Percentiles rank a stretch among this genome's conserved stretches.
Conservation (phyloP, 2,113 vertebrate species). For the Trogon surrucura region DNA sequence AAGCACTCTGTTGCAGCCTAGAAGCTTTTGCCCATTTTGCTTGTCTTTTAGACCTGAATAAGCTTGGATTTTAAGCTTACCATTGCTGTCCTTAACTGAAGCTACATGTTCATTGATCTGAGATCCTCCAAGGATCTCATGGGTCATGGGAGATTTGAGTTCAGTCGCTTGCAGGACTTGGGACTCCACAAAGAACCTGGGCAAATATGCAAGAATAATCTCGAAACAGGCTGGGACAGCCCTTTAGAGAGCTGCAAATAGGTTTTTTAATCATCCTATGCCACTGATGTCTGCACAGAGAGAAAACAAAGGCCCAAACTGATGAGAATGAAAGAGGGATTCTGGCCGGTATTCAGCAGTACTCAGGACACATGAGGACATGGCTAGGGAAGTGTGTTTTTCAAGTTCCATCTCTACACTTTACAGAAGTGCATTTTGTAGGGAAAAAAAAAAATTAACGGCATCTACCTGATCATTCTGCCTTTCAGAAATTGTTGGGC, state of each 20-base stretch:
- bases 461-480: background rate
- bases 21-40: background rate
- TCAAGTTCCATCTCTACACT: background rate
- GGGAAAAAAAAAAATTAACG: background rate
- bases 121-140: background rate
- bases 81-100: background rate
- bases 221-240: background rate
- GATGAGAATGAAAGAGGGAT: background rate
- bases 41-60: background rate
- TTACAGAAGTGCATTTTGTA: background rate
- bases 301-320: background rate
- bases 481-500: background rate
- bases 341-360: background rate
- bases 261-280: background rate
- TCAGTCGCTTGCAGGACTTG: background rate
- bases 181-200: background rate
- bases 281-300: background rate
- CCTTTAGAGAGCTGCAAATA: background rate
- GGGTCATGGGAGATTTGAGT: background rate
- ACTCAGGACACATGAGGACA: background rate
- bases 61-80: background rate
- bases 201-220: background rate
- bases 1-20: background rate
- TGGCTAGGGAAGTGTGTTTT: background rate
- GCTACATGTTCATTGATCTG: background rate